Evolutionary conservation across 2,797 vertebrate species (phyloP).

Genomic region (Anguilla marmorata): DNA sequence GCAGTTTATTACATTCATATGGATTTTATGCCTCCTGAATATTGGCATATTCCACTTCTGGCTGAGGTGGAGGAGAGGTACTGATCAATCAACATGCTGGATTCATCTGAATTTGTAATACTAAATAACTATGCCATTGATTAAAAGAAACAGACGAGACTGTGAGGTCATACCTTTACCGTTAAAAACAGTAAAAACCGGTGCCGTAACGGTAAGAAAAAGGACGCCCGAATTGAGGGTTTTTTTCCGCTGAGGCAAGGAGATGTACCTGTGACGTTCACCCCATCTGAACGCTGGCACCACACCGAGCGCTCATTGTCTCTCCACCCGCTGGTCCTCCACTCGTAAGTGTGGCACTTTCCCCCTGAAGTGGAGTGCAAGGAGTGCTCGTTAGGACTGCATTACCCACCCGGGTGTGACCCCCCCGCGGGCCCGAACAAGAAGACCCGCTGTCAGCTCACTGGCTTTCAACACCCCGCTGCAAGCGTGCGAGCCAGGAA

Average conservation of each 20-base stretch:
- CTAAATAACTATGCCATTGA: neutral
- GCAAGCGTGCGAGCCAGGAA: neutral
- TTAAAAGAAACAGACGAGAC: neutral
- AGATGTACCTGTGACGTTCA: constrained; percentile 79
- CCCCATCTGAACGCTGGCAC: constrained; percentile 83
- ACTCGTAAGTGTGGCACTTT: constrained; percentile 77
- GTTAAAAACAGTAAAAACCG: neutral
- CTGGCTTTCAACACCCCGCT: constrained; percentile 3
- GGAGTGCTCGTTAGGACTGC: constrained; percentile 23
- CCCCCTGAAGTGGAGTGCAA: constrained; percentile 70
- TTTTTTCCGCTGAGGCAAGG: neutral
- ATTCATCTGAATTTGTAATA: constrained; percentile 4
- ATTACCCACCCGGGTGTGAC: constrained; percentile 37
- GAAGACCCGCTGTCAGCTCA: constrained; percentile 38
- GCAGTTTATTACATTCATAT: constrained; percentile 4
- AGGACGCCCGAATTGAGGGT: neutral
- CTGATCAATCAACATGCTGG: neutral
- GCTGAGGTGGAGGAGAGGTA: neutral
- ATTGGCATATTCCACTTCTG: neutral
- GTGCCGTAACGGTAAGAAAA: neutral
- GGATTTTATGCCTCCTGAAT: constrained; percentile 2
- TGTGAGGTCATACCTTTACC: constrained; percentile 6
- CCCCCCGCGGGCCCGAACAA: constrained; percentile 41
- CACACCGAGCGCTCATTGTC: constrained; percentile 77
- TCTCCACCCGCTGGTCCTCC: constrained; percentile 77